These are phyloP conservation scores for Anadara kagoshimensis DNA, from an alignment of 1,140 invertebrate species.

Conservation along the genomic window DNA sequence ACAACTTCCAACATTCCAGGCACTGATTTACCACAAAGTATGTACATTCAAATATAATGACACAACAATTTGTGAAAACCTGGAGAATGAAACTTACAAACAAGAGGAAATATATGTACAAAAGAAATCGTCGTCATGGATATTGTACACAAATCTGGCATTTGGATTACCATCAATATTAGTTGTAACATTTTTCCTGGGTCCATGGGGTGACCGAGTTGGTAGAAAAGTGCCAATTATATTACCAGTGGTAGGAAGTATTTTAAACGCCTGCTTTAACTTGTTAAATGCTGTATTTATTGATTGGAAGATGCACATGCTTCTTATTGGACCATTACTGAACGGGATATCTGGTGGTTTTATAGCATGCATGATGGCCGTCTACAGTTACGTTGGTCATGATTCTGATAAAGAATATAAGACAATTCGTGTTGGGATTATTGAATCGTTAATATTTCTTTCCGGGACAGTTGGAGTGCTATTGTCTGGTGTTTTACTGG, in stretches of 20 bases:
- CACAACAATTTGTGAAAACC: constrained; percentile 59
- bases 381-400: constrained; percentile 92
- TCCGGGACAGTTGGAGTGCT: constrained; percentile 74
- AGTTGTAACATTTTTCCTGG: constrained; percentile 70
- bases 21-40: constrained; percentile 74
- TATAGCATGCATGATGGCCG: constrained; percentile 92
- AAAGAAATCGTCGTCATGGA: constrained; percentile 70
- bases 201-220: constrained; percentile 84
- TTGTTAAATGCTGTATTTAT: constrained; percentile 81
- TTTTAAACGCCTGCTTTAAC: constrained; percentile 84
- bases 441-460: constrained; percentile 79
- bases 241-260: constrained; percentile 86
- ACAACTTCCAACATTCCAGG: constrained; percentile 73
- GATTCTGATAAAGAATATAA: constrained; percentile 86
- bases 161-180: constrained; percentile 73
- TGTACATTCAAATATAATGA: constrained; percentile 58
- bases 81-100: constrained; percentile 49
- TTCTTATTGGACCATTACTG: constrained; percentile 71
- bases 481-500: constrained; percentile 70
- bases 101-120: constrained; percentile 65
- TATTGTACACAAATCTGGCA: constrained; percentile 69
- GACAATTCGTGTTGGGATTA: constrained; percentile 87
- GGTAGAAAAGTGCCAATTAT: constrained; percentile 88
- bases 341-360: constrained; percentile 84
- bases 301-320: constrained; percentile 57